Percentiles rank a stretch among this genome's conserved stretches.
Evolutionary conservation across 2,113 vertebrate genomes (phyloP).

Genomic region (Sylvicapra grimmia): DNA sequence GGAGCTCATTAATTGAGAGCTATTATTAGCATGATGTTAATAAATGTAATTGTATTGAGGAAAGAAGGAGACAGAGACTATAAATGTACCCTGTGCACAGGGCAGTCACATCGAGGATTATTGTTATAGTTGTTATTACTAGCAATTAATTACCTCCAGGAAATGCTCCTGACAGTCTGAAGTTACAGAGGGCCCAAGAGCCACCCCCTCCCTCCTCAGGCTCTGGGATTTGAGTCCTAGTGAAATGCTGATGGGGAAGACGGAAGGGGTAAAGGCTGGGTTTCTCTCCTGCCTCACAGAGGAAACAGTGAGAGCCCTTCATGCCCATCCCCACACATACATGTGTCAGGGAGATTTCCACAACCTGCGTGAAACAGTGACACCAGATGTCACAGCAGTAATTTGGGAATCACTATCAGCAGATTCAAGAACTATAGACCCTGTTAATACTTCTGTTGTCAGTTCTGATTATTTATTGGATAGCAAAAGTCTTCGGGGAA

Average conservation of each 20-base stretch:
- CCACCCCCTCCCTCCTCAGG: background rate
- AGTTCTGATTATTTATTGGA: background rate
- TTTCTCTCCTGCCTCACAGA: background rate
- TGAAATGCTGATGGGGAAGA: background rate
- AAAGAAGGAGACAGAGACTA: background rate
- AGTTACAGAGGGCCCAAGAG: background rate
- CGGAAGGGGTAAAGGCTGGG: background rate
- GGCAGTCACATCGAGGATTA: background rate
- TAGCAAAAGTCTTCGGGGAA: too few relatives aligned
- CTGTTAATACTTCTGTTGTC: background rate
- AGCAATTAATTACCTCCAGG: background rate
- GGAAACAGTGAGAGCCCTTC: background rate
- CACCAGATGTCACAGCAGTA: background rate
- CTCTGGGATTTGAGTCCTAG: background rate
- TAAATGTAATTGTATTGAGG: background rate
- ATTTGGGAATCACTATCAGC: background rate
- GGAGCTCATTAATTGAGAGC: background rate
- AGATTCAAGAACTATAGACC: background rate
- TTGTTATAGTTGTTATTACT: background rate
- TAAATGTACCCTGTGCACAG: background rate
- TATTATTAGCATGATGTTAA: background rate
- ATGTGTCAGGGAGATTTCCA: accelerated
- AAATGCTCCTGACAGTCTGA: background rate
- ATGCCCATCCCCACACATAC: background rate
- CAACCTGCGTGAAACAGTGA: background rate